Evolutionary conservation across 2,888 invertebrate genomes (phyloP).

Genomic region (Esperia sulphurella): DNA sequence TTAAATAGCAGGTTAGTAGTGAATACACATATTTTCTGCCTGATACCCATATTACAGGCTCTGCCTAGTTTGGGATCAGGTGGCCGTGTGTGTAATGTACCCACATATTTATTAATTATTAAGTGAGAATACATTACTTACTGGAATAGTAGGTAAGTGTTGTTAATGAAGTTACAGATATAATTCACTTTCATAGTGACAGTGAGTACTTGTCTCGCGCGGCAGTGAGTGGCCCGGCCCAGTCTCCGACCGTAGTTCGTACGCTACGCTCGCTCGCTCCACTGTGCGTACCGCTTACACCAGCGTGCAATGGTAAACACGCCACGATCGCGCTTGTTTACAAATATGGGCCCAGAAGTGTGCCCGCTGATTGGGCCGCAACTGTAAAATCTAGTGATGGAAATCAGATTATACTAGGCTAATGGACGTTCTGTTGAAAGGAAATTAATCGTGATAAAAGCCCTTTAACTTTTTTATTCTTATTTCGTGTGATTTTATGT

Average conservation of each 20-base stretch:
- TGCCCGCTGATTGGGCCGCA: constrained; percentile 27
- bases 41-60: too few species aligned
- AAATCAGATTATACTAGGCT: neutral
- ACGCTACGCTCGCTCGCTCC: neutral
- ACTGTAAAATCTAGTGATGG: constrained; percentile 17
- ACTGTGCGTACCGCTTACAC: neutral
- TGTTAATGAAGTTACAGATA: neutral
- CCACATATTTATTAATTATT: too few species aligned
- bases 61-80: too few species aligned
- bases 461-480: too few species aligned
- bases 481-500: too few species aligned
- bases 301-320: constrained; percentile 1
- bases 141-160: neutral
- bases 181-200: neutral
- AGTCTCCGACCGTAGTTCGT: neutral
- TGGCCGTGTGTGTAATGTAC: too few species aligned
- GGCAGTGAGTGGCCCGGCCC: neutral
- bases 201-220: neutral
- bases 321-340: constrained; percentile 12
- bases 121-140: too few species aligned
- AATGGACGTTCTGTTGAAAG: too few species aligned
- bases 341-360: constrained; percentile 20
- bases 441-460: too few species aligned
- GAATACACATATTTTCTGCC: too few species aligned
- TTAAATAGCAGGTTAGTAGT: too few species aligned